Evolutionary conservation across 2,797 vertebrate genomes (phyloP).

Genomic region (Hydrophis major): DNA sequence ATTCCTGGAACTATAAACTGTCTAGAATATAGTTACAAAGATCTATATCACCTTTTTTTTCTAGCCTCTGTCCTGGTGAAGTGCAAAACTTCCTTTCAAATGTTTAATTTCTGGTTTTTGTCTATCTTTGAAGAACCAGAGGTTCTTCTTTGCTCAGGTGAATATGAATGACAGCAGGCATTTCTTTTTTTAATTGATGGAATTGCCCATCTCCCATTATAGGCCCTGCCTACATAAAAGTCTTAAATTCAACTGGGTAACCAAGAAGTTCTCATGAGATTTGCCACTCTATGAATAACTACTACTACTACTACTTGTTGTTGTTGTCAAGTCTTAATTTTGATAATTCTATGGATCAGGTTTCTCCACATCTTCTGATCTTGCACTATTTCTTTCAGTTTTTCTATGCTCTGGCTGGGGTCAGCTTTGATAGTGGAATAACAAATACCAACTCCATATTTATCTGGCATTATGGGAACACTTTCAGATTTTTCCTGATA

Average conservation of each 20-base stretch:
- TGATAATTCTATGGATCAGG: not conserved
- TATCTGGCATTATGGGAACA: not conserved
- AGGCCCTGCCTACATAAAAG: not conserved
- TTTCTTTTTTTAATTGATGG: not conserved
- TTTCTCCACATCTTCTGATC: not conserved
- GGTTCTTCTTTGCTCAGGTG: not conserved
- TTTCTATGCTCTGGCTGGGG: not conserved
- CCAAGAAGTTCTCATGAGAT: not conserved
- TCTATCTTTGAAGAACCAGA: not conserved
- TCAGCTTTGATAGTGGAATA: not conserved
- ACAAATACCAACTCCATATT: not conserved
- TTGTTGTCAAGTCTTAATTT: not conserved
- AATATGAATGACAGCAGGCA: not conserved
- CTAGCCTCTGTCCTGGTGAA: not conserved
- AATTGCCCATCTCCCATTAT: not conserved
- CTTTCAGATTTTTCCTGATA: not conserved
- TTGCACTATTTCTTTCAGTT: not conserved
- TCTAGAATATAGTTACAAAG: not conserved
- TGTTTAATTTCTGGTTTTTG: not conserved
- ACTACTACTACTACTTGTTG: too few relatives aligned
- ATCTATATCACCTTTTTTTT: not conserved
- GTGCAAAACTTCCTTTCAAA: not conserved
- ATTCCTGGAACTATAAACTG: not conserved
- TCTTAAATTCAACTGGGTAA: not conserved
- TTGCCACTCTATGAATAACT: not conserved